Percentiles rank a stretch among this genome's conserved stretches.
These are phyloP conservation scores for Scyliorhinus canicula DNA, from an alignment of 2,797 vertebrate genomes.

Conservation along the genomic window DNA sequence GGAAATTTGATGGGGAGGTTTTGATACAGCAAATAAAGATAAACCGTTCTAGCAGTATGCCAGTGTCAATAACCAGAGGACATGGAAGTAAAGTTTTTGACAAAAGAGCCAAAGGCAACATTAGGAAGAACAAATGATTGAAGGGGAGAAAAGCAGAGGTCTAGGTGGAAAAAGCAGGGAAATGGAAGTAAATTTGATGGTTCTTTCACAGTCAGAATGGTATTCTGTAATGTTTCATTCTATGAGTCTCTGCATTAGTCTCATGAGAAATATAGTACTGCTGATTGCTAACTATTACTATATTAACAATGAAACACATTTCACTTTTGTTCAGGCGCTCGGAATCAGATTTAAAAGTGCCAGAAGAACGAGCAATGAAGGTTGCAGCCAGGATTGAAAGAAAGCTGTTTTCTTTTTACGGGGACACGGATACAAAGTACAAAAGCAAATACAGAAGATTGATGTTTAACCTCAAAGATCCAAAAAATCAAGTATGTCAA, in stretches of 20 bases:
- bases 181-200: not conserved
- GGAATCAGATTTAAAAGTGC: constrained; percentile 80
- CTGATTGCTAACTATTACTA: not conserved
- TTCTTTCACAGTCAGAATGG: not conserved
- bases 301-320: not conserved
- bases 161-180: not conserved
- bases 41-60: not conserved
- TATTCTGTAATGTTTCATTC: not conserved
- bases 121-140: not conserved
- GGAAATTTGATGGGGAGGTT: not conserved
- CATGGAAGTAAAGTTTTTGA: not conserved
- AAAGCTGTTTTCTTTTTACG: constrained; percentile 90
- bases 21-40: not conserved
- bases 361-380: constrained; percentile 80
- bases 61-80: not conserved
- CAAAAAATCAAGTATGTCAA: constrained; percentile 88
- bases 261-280: not conserved
- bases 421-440: constrained; percentile 95
- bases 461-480: constrained; percentile 97
- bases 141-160: not conserved
- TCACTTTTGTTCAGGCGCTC: constrained; percentile 67
- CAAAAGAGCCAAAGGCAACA: not conserved
- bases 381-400: constrained; percentile 86
- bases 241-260: not conserved
- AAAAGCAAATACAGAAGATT: constrained; percentile 98